Base-by-base conservation (phyloP, 2,797 vertebrate species). In the Acanthurus tractus region DNA sequence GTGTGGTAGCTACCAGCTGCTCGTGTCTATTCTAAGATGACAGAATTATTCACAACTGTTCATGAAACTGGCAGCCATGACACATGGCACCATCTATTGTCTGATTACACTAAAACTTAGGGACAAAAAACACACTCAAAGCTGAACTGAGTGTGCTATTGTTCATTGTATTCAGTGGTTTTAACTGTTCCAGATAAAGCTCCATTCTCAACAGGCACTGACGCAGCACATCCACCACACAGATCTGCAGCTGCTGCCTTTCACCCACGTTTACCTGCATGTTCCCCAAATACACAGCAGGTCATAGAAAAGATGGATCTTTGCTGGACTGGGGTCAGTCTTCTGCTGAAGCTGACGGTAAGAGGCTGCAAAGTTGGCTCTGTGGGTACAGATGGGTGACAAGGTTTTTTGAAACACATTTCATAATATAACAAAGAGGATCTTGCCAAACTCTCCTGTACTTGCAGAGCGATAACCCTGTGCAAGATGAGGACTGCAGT, bases 161-260 rank as follows among this genome's bases (percentile, higher is more conserved):
- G 94, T 93, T 82, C 80, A 58, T 82, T 58, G 88, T 66, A 63
- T 81, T 91, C 83, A 65, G 52, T 64, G 77, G 78, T 82, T 90
- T 90, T 82, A 86, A 85, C 87, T 14, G 78, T 95, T 96, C 95
- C 93, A 95, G 95, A 95, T 87, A 54, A 83, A 91, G 86, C 93
- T 88, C 86, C 82, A 90, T 95, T 93, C 83, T 94, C 81, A 82
- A 46, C 77, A 84, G 85, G 68, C 66, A 80, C 94, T 94, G 94
- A 95, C 92, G 48, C 94, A 95, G 95, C 95, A 95, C 77, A 93
- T 92, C 85, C 80, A 62, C n/a, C 65, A 77, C 78, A 82, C 76
- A 64, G 57, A 86, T 67, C 52, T 52, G 22, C 56, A 52, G 23
- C 40, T 23, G 9, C 53, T 45, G 68, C 58, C 78, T 86, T 86